phyloP scores from a whole-genome alignment of 1,140 invertebrate genomes.

The Liolophura sinensis region DNA sequence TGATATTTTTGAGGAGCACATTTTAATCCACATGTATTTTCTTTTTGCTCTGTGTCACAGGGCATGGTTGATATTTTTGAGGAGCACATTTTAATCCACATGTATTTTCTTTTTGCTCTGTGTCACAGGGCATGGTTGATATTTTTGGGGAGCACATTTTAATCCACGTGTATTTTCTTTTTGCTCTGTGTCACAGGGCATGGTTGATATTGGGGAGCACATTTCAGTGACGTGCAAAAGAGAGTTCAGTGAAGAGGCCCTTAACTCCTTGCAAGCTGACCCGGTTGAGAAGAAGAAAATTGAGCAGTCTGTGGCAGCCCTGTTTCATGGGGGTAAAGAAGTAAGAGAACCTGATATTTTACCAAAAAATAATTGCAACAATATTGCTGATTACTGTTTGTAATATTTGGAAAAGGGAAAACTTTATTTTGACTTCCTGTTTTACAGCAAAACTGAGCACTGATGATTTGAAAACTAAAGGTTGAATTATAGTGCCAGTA shows the following conservation, averaged over 20 bases:
- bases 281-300: conserved; percentile 63
- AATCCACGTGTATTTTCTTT: conserved; percentile 20
- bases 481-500: too few species aligned
- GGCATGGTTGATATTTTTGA: conserved; percentile 40
- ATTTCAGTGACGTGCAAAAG: conserved; percentile 77
- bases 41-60: conserved; percentile 4
- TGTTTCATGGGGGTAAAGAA: conserved; percentile 74
- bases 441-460: too few species aligned
- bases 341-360: conserved; percentile 16
- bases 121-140: too few species aligned
- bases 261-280: conserved; percentile 70
- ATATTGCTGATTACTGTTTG: too few species aligned
- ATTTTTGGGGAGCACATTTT: too few species aligned
- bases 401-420: too few species aligned
- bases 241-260: conserved; percentile 94
- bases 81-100: too few species aligned
- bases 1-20: not conserved
- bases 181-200: conserved; percentile 68
- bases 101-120: conserved; percentile 89
- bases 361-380: too few species aligned
- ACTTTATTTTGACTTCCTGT: too few species aligned
- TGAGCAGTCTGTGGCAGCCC: conserved; percentile 66
- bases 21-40: not conserved
- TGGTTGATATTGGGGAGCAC: conserved; percentile 91
- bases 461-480: too few species aligned